Conservation (phyloP, 2,797 vertebrate species). For the Protonibea diacanthus region DNA sequence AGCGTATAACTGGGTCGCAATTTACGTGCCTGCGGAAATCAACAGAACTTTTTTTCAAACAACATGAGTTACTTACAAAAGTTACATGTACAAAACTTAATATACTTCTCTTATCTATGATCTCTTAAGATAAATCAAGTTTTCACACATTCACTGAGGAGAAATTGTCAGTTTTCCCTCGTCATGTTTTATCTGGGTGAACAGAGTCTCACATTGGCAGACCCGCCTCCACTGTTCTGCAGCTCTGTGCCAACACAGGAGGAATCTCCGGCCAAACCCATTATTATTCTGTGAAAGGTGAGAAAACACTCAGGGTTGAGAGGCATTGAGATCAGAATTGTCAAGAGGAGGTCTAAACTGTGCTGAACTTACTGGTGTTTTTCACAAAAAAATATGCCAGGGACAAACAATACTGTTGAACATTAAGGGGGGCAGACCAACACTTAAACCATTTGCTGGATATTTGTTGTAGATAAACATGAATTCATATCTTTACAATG, state of each 20-base stretch:
- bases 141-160: background rate
- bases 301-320: constrained; percentile 56
- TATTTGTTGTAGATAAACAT: background rate
- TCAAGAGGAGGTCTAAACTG: constrained; percentile 28
- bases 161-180: constrained; percentile 3
- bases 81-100: background rate
- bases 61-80: background rate
- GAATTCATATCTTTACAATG: background rate
- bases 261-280: constrained; percentile 53
- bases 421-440: background rate
- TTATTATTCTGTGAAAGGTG: constrained; percentile 66
- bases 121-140: constrained; percentile 9
- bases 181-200: constrained; percentile 19
- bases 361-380: constrained; percentile 16
- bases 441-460: background rate
- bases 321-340: constrained; percentile 46
- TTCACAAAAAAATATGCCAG: constrained; percentile 26
- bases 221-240: constrained; percentile 7
- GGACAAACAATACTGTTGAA: constrained; percentile 1
- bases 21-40: constrained; percentile 30
- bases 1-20: constrained; percentile 67
- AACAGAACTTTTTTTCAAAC: constrained; percentile 13
- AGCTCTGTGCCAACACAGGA: constrained; percentile 43
- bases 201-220: constrained; percentile 21
- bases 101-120: background rate